These are phyloP conservation scores for Epizoanthus stellaris DNA, from an alignment of 92 coral and sea anemone genomes.

Conservation along the genomic window DNA sequence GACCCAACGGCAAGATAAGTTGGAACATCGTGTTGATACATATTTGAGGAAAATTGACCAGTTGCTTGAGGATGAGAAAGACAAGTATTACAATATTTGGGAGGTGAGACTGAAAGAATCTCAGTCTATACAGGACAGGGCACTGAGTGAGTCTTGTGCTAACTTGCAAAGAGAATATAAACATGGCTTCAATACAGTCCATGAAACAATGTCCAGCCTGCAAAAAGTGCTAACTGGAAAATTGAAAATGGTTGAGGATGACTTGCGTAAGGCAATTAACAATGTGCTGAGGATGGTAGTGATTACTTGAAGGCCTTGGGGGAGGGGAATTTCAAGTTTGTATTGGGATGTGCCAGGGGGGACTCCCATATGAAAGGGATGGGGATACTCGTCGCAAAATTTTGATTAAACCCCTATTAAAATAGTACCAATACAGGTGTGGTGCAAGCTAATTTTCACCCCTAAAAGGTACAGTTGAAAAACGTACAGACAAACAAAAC, in stretches of 20 bases:
- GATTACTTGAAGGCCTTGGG: conserved; percentile 39
- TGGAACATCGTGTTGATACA: conserved; percentile 76
- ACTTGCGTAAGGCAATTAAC: conserved; percentile 89
- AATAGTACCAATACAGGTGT: no score
- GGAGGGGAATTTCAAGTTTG: background rate
- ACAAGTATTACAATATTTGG: conserved; percentile 79
- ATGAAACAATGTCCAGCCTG: conserved; percentile 93
- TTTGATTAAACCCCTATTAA: no score
- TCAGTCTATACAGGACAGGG: conserved; percentile 71
- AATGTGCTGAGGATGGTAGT: conserved; percentile 91
- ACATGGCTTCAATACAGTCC: conserved; percentile 87
- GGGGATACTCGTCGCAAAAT: no score
- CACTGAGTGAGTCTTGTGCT: conserved; percentile 58
- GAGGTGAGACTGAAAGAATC: conserved; percentile 78
- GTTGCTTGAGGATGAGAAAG: conserved; percentile 71
- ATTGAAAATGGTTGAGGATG: conserved; percentile 88
- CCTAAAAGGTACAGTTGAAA: no score
- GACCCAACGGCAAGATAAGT: conserved; percentile 73
- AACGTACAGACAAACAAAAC: no score
- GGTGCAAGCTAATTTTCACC: no score
- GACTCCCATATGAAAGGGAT: no score
- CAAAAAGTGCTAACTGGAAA: conserved; percentile 92
- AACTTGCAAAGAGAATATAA: conserved; percentile 77
- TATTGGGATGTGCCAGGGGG: no score
- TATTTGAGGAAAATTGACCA: conserved; percentile 83